Base-by-base conservation (phyloP, 2,888 invertebrate species). In the Volucella inflata region DNA sequence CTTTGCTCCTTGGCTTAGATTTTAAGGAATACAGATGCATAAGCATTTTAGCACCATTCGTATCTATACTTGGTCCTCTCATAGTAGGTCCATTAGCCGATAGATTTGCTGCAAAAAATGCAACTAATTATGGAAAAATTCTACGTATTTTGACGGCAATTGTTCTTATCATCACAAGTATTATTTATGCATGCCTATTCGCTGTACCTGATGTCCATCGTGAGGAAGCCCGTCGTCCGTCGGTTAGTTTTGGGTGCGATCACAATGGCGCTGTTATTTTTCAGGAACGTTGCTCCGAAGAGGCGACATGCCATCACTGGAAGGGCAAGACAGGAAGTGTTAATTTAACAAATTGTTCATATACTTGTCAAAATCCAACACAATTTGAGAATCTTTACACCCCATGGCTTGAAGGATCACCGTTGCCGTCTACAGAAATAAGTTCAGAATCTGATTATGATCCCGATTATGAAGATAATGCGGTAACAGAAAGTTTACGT, bases 31-130 rank as follows among this genome's bases (percentile, higher is more conserved):
- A 95, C 42, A 94, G 96, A 17, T 93, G 95, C 75, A 95, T 98
- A 88, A 97, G 96, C 72, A 95, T 96, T 53, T 94, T 96, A 70
- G 95, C 97, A 30, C 96, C 98, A 6, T 94, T 96, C 88, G 93
- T 97, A 16, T 96, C 97, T 2, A 93, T 97, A 74, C 91, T 97
- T 57, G 96, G 97, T 0, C 97, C 97, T 0, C 93, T 96, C 2
- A 91, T 97, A 42, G 94, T 95, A 8, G 97, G 96, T 57, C 96
- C 95, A 6, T 92, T 97, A 82, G 96, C 97, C 62, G 97, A 98
- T 90, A 90, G 90, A 14, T 87, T 92, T 68, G 92, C 92, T 2
- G 90, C 91, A 36, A 90, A 89, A 87, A 91, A 91, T 88, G 88
- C 91, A 3, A 90, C 89, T 64, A 90, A 89, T 59, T 92, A 94